Evolutionary conservation across 2,113 vertebrate species (phyloP), one percentile per base, ranked within the genome.

Genomic region (Stictonetta naevosa): DNA sequence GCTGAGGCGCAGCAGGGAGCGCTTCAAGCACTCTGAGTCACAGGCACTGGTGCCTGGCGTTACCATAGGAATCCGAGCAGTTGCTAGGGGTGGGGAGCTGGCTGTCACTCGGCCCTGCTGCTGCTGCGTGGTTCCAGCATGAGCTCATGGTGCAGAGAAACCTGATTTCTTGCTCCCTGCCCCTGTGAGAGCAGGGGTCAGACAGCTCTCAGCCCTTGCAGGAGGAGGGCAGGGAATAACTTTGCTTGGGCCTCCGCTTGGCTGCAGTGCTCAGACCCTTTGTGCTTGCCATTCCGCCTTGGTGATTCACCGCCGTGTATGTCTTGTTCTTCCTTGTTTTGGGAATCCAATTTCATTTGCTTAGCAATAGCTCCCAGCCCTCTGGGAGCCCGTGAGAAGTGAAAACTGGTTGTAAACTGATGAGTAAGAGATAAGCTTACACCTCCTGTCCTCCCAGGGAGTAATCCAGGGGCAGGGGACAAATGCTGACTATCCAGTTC

Each of bases 21-120:
- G 83, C 71, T 96, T 95, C 71, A 83, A 84, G 89, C 66, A 23
- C 34, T 44, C 83, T 96, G 96, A 95, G 88, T 96, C 88, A 86
- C 5, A 50, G 66, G 72, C 87, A 22, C 58, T 69, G 31, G 48
- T 94, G 62, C 74, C 81, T 90, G 63, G 56, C 0, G 95, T 98
- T 96, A 60, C 95, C 93, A 69, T 95, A 96, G 97, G 93, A 94
- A 98, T 96, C 4, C 3, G 66, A 95, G 75, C 81, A 80, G 79
- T 90, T 97, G 97, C 96, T 79, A 90, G 84, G 91, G 86, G 68
- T 92, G 91, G 84, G 92, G 91, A 96, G 74, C 71, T 66, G 33
- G 84, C 92, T 94, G 73, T 96, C 93, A 90, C 40, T 87, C 48
- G n/a, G 93, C 96, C 92, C 55, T 2, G 6, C 40, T 25, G 55